Evolutionary conservation across 2,113 vertebrate species (phyloP).

Genomic region (Delphinapterus leucas): DNA sequence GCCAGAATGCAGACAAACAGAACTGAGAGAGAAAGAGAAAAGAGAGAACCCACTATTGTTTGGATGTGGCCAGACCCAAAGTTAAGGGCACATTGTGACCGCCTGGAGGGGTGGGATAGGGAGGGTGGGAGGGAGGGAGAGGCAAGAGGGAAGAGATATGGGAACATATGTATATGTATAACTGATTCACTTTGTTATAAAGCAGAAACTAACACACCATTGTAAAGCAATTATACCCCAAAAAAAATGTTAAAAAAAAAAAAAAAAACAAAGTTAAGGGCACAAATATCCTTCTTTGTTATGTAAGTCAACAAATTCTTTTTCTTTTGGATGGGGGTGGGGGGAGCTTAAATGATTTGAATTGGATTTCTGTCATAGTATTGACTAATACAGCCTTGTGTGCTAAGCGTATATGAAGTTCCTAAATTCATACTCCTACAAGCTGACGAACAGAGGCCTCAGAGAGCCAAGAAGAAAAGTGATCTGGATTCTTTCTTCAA

Average conservation of each 20-base stretch:
- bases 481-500: not conserved
- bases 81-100: not conserved
- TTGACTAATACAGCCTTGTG: not conserved
- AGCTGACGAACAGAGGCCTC: not conserved
- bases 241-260: too few species aligned
- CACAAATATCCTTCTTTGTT: not conserved
- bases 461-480: not conserved
- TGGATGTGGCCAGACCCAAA: not conserved
- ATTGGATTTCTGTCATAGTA: not conserved
- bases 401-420: not conserved
- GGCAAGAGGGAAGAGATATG: too few species aligned
- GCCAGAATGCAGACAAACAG: not conserved
- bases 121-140: too few species aligned
- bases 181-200: too few species aligned
- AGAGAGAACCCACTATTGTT: not conserved
- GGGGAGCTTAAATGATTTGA: not conserved
- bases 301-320: not conserved
- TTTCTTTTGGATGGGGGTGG: accelerated
- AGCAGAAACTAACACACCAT: too few species aligned
- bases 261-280: not conserved
- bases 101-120: too few species aligned
- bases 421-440: not conserved
- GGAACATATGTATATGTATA: too few species aligned
- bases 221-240: too few species aligned
- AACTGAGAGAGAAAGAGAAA: not conserved